These are phyloP conservation scores for Caenorhabditis remanei DNA, from an alignment of 1,140 invertebrate species.

Conservation along the genomic window DNA sequence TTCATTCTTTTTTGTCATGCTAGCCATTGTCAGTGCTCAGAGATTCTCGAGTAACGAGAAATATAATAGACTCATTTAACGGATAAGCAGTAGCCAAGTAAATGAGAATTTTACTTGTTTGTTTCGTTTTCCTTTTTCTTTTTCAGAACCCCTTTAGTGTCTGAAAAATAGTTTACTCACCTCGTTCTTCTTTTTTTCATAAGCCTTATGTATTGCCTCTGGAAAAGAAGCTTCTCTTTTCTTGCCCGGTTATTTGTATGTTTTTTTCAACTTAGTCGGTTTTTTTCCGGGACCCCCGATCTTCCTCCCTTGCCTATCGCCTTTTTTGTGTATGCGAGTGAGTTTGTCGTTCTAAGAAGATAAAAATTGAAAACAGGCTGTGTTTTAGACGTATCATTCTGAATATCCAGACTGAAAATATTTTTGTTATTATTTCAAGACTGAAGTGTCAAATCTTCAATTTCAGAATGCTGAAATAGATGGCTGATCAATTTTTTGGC, in stretches of 20 bases:
- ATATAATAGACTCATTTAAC: slow-evolving; percentile 11
- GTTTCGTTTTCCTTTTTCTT: not conserved
- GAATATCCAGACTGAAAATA: slow-evolving; percentile 12
- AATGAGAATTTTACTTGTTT: slow-evolving; percentile 49
- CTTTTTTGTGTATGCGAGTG: slow-evolving; percentile 13
- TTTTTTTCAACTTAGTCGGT: slow-evolving; percentile 42
- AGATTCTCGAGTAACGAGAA: not conserved
- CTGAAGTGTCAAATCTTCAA: slow-evolving; percentile 18
- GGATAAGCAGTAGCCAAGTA: slow-evolving; percentile 33
- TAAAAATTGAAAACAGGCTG: not conserved
- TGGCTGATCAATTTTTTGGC: not conserved
- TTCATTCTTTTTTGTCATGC: slow-evolving; percentile 1
- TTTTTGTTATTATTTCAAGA: not conserved
- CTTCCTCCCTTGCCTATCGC: not conserved
- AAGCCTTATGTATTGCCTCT: slow-evolving; percentile 32
- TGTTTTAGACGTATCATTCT: slow-evolving; percentile 17
- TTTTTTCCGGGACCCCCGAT: slow-evolving; percentile 5
- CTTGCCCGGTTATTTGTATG: slow-evolving; percentile 39
- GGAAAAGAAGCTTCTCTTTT: slow-evolving; percentile 12
- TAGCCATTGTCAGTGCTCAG: not conserved
- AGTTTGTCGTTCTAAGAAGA: not conserved
- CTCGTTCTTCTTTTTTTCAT: not conserved
- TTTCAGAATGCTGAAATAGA: not conserved
- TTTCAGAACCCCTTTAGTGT: slow-evolving; percentile 12
- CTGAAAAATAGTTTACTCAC: slow-evolving; percentile 41